Conservation (phyloP, 2,888 invertebrate genomes). For the Mantis religiosa region DNA sequence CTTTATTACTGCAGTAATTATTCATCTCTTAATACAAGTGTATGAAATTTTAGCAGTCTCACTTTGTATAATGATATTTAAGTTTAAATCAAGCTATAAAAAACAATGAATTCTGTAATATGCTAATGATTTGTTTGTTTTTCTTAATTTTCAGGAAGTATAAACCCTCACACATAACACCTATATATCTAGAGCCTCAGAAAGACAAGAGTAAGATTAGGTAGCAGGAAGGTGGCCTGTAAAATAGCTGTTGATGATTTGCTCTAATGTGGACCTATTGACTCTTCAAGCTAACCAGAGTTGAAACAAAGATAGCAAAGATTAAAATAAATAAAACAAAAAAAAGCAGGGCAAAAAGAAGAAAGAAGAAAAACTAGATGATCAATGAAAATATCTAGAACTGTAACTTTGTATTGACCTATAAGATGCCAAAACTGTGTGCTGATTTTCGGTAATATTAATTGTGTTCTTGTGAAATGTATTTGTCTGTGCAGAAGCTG, state of each 20-base stretch:
- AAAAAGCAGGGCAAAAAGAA: neutral
- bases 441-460: neutral
- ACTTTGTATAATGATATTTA: too few species aligned
- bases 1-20: too few species aligned
- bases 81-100: too few species aligned
- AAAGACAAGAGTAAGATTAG: constrained; percentile 37
- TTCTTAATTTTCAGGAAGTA: constrained; percentile 37
- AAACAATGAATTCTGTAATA: too few species aligned
- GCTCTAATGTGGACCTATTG: neutral
- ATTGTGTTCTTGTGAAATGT: neutral
- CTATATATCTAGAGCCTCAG: constrained; percentile 41
- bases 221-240: constrained; percentile 28
- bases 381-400: neutral
- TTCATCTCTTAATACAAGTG: too few species aligned
- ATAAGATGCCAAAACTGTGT: constrained; percentile 14
- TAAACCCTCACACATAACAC: constrained; percentile 42
- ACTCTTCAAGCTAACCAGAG: neutral
- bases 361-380: neutral
- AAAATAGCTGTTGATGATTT: neutral
- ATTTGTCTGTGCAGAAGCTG: neutral
- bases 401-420: neutral
- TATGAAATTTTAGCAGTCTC: too few species aligned
- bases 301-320: neutral
- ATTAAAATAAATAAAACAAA: neutral
- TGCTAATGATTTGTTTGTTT: too few species aligned